Percentiles rank a stretch among this genome's conserved stretches.
These are phyloP conservation scores for Pterocles orientalis DNA, from an alignment of 2,113 vertebrate genomes.

Conservation along the genomic window DNA sequence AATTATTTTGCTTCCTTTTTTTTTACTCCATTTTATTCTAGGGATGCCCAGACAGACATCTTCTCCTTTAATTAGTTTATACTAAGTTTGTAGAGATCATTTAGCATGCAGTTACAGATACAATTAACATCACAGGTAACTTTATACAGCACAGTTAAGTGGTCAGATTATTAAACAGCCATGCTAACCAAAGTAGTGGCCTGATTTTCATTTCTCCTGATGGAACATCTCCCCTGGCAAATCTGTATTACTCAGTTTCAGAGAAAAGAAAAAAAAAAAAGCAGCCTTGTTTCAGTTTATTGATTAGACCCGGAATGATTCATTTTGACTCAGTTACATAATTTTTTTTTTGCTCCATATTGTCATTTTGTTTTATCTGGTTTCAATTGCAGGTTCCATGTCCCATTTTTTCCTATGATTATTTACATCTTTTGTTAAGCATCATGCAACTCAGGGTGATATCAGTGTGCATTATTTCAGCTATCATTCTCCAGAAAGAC, in stretches of 20 bases:
- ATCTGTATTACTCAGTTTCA: background rate
- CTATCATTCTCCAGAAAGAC: background rate
- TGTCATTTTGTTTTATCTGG: background rate
- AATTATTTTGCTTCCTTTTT: accelerated
- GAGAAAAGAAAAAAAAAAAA: accelerated
- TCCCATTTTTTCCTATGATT: background rate
- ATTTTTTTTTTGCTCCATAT: background rate
- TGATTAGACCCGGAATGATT: background rate
- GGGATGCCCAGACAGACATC: background rate
- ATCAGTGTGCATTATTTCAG: background rate
- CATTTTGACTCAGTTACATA: background rate
- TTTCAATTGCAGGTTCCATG: background rate
- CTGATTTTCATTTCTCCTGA: background rate
- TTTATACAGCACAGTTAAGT: background rate
- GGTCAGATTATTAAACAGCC: background rate
- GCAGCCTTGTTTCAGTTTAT: background rate
- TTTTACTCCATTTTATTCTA: background rate
- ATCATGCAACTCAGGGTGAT: background rate
- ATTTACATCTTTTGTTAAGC: background rate
- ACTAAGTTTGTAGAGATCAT: background rate
- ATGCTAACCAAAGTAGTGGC: background rate
- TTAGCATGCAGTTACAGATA: background rate
- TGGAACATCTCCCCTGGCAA: background rate
- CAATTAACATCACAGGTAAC: background rate
- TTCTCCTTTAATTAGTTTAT: background rate